Evolutionary conservation across 37 sponge, comb jelly and placozoan genomes (phyloP).

Genomic region (Crambe crambe): DNA sequence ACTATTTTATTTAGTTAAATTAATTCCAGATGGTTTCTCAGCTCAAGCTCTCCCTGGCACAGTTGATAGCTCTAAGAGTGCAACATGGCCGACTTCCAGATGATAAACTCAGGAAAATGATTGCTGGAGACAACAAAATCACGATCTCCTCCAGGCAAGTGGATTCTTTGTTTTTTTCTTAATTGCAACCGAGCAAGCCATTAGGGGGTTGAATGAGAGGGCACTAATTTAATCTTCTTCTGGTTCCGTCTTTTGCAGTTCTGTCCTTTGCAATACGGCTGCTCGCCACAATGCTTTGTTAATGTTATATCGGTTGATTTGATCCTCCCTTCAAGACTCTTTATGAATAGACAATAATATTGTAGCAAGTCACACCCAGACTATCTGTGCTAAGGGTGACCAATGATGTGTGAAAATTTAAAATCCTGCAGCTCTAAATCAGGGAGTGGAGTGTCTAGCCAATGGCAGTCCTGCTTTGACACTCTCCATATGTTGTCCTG

Average conservation of each 20-base stretch:
- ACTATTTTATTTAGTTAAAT: neutral
- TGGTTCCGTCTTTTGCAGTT: too few species aligned
- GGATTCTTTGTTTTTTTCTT: neutral
- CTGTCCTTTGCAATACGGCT: too few species aligned
- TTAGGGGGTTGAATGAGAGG: too few species aligned
- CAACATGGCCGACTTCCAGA: conserved; percentile 26
- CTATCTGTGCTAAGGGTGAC: neutral
- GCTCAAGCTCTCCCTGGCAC: conserved; percentile 39
- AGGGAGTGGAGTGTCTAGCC: neutral
- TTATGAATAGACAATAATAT: too few species aligned
- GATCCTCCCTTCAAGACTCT: too few species aligned
- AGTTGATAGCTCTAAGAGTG: conserved; percentile 39
- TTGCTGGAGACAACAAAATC: conserved; percentile 15
- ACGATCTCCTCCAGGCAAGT: neutral
- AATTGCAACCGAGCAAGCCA: too few species aligned
- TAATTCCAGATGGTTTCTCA: conserved; percentile 16
- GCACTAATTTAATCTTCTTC: too few species aligned
- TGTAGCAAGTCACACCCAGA: too few species aligned
- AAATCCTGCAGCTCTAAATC: neutral
- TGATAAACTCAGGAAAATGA: neutral
- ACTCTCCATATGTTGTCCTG: conserved; percentile 35
- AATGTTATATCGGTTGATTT: too few species aligned
- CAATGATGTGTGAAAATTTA: neutral
- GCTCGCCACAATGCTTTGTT: too few species aligned
- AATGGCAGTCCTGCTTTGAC: conserved; percentile 10